Conservation (phyloP, 2,797 vertebrate genomes). For the Falco concolor region DNA sequence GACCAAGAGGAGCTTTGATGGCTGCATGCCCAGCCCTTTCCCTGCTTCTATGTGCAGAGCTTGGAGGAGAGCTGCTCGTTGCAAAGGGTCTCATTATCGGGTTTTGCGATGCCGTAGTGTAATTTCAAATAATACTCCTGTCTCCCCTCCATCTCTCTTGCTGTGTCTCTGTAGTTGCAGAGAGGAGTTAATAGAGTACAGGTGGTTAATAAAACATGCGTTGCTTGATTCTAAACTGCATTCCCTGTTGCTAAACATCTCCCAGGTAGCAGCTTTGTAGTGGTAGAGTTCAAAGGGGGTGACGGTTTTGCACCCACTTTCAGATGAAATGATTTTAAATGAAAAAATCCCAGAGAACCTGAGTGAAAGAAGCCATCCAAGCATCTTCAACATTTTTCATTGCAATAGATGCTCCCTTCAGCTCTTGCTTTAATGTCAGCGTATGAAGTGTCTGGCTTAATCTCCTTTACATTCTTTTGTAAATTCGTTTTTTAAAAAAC, state of each 20-base stretch:
- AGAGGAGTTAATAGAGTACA: not conserved
- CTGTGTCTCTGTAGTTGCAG: accelerated
- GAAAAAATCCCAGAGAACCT: not conserved
- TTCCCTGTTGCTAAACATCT: not conserved
- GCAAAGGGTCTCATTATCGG: not conserved
- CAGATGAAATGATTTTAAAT: not conserved
- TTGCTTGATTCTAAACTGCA: not conserved
- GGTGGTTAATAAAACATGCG: not conserved
- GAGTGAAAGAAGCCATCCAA: not conserved
- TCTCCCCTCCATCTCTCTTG: not conserved
- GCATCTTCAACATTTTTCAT: not conserved
- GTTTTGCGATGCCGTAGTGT: not conserved
- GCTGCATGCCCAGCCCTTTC: not conserved
- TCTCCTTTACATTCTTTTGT: not conserved
- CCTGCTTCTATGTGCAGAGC: not conserved
- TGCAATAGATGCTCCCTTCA: not conserved
- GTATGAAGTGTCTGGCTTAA: not conserved
- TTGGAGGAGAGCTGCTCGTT: not conserved
- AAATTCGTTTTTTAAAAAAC: not conserved
- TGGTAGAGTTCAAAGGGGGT: not conserved
- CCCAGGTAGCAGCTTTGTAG: not conserved
- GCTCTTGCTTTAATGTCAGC: not conserved
- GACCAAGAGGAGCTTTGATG: not conserved
- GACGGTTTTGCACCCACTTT: not conserved
- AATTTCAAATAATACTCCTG: not conserved